Base-by-base conservation (phyloP, 2,888 invertebrate species). In the Dryadula phaetusa region DNA sequence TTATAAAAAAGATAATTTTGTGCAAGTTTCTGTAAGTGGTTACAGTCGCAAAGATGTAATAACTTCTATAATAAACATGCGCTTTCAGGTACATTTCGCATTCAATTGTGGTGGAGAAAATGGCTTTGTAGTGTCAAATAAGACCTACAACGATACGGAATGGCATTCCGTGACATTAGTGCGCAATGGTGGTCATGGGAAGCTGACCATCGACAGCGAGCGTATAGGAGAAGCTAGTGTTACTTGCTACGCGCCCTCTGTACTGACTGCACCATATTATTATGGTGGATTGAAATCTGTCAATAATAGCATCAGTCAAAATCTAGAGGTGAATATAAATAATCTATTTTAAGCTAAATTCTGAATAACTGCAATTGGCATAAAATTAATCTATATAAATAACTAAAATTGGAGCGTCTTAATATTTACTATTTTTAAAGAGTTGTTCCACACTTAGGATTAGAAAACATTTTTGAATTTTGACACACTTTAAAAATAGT, bases 121-220 rank as follows among this genome's bases (percentile, higher is more conserved):
- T 0, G 94, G 93, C 0, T 79, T 91, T 0, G 85, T 98, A 0
- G 84, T 90, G 10, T 95, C 96, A 0, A 77, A 90, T 0, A 82
- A 83, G 12, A 86, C 86, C 2, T 95, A 96, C 77, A 95, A 96
- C 78, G 97, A 97, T 81, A 95, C 95, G 0, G 86, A 94, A 58
- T 98, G 98, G 98, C 98, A 98, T 82, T 93, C 94, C 0, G 94
- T 96, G 0, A 93, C 94, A 12, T 94, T 98, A 76, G 93, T 94
- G 20, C 92, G 97, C 37, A 92, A 94, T 42, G 92, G 89, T 1
- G 93, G 92, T 0, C 92, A 93, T 67, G 97, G 96, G 8, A 94
- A 94, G 75, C 84, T 98, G 47, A 90, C 93, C 0, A 93, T 98
- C 0, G 96, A 95, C 79, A 94, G 94, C 4, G 93, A 93, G 20